Base-by-base conservation (phyloP, 2,113 vertebrate genomes). In the Sapajus apella region DNA sequence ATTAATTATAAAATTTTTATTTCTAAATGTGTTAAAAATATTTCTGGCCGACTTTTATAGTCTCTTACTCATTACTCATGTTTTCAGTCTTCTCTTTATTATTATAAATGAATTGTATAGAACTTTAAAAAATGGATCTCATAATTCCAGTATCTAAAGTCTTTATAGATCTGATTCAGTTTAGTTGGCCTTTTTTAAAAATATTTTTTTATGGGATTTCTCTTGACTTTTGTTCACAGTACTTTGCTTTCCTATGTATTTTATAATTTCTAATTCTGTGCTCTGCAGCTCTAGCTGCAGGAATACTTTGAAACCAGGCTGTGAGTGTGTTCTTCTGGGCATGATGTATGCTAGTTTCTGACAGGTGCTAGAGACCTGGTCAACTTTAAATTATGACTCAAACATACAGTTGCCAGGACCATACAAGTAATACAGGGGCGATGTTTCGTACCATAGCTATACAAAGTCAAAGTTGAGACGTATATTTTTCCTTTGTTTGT, bases 51-150 rank as follows among this genome's bases (percentile, higher is more conserved):
- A 37, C 77, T 83, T 82, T 66, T 17, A 13, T 56, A 32, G 43
- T n/a, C 27, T 72, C 21, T 88, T 87, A 45, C 7, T 94, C 27
- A 35, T 94, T 55, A 77, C n/a, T 90, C 21, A 30, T 81, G 14
- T 92, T 83, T 94, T 72, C 8, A 77, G 61, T 77, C 32, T 85
- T 83, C 85, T 77, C 32, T 85, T 83, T 89, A 43, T 77, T 90
- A 58, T 87, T 91, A 76, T 72, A 87, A 87, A 77, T 79, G 40
- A 83, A 58, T 84, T 73, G 83, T 77, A 43, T 20, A 70, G 56
- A 40, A 64, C 61, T 30, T 77, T 35, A 21, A 81, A 91, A 76
- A 30, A n/a, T 13, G 2, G 64, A 58, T 43, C 11, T 13, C 21
- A 23, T n/a, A 85, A 52, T 90, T 84, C 12, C 12, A 83, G 12